Percentiles rank a stretch among this genome's conserved stretches.
Evolutionary conservation across 2,888 invertebrate species (phyloP).

Genomic region (Omphaloscelis lunosa): DNA sequence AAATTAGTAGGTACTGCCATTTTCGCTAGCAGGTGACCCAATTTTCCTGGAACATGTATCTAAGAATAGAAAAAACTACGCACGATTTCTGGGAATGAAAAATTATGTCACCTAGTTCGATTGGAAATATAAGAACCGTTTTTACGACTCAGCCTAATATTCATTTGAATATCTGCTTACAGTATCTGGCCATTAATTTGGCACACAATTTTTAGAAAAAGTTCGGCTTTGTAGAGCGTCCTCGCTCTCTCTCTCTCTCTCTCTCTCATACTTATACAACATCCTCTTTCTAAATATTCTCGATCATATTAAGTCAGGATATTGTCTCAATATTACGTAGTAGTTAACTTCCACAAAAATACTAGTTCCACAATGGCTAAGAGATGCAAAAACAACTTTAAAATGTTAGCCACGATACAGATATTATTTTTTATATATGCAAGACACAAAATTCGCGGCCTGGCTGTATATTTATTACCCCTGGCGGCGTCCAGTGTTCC

Average conservation of each 20-base stretch:
- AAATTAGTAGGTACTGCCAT: neutral
- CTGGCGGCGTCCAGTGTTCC: conserved; percentile 50
- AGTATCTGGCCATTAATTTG: neutral
- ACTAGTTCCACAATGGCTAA: neutral
- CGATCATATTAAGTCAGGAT: neutral
- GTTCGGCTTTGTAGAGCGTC: no score
- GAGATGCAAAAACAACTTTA: conserved; percentile 24
- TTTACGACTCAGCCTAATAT: neutral
- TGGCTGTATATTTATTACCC: conserved; percentile 62
- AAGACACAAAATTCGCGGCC: conserved; percentile 55
- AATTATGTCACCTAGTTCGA: conserved; percentile 24
- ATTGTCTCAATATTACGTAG: neutral
- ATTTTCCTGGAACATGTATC: neutral
- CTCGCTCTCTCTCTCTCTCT: neutral
- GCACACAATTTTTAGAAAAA: neutral
- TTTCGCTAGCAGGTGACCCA: conserved; percentile 1
- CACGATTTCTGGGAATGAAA: conserved; percentile 3
- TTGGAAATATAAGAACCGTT: conserved; percentile 29
- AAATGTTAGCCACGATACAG: conserved; percentile 29
- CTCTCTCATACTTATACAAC: neutral
- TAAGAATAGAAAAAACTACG: neutral
- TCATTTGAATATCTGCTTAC: neutral
- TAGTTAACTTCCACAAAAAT: conserved; percentile 6
- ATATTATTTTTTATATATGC: conserved; percentile 61
- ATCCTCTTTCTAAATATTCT: neutral